Evolutionary conservation across 2,113 vertebrate species (phyloP), one percentile per base, ranked within the genome.

Genomic region (Perccottus glenii): DNA sequence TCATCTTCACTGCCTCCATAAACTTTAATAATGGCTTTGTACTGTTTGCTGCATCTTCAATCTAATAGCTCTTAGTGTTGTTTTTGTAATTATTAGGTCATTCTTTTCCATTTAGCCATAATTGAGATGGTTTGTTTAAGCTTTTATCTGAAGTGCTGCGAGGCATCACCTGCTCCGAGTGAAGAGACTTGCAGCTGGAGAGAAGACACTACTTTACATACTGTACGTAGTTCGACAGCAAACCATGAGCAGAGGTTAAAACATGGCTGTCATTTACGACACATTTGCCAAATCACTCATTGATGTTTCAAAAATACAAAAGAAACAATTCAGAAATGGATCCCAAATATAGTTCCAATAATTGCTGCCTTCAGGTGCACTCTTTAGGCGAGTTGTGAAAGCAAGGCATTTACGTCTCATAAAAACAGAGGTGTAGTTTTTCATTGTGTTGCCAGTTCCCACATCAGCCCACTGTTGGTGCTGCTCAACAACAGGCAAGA

Each of bases 111-210:
- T 87, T 88, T 79, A 75, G 78, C 78, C 73, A 87, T 88, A 87
- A 91, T 88, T 86, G 71, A 85, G 64, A 76, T 75, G 80, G 77
- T 88, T 90, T 91, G 75, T 82, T 85, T 76, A 77, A 81, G 84
- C 73, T 76, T 84, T 88, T 85, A 77, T 73, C 73, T 71, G 65
- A 74, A 59, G 64, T 62, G 36, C 61, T 75, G 63, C 58, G 11
- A 66, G 19, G 48, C 73, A 59, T 82, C 71, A 77, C 60, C 65
- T 67, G 45, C 61, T 56, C 75, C 38, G 52, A 48, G 60, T 70
- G 52, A 73, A 36, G 19, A 27, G 19, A 27, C 77, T 77, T 68
- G 65, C 38, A 73, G 19, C 55, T n/a, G 14, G 32, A 67, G 62
- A 35, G 66, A 36, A 73, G 38, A 59, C 50, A 55, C 60, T 74